Percentiles rank a stretch among this genome's conserved stretches.
phyloP scores from a whole-genome alignment of 2,888 invertebrate genomes.

The Phortica magna region DNA sequence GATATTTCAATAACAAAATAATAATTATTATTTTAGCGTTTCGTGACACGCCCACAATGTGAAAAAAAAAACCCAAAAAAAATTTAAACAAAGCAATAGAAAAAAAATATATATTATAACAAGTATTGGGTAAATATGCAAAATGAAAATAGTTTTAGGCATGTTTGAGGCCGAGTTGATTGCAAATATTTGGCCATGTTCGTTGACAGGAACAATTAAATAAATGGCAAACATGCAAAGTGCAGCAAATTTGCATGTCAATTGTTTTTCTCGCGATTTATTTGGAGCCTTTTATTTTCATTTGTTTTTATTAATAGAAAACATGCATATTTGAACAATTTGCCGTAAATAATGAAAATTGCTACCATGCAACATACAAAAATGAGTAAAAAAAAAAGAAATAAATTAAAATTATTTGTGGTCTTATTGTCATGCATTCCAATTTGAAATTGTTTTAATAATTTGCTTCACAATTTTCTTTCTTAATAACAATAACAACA shows the following conservation, averaged over 20 bases:
- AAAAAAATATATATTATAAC: background rate
- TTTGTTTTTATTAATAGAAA: too few species aligned
- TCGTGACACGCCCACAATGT: background rate
- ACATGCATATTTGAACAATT: too few species aligned
- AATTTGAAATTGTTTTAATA: constrained; percentile 11
- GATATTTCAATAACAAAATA: constrained; percentile 22
- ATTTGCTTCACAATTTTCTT: background rate
- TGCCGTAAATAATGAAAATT: background rate
- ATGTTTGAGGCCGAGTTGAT: constrained; percentile 25
- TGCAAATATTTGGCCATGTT: constrained; percentile 26
- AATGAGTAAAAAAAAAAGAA: background rate
- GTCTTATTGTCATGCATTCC: background rate
- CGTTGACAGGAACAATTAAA: constrained; percentile 31
- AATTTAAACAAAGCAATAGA: background rate
- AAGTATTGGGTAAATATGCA: background rate
- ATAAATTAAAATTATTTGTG: background rate
- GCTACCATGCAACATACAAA: background rate
- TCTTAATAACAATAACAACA: background rate
- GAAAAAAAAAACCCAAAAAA: constrained; percentile 7
- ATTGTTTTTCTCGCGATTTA: background rate
- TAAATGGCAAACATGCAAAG: constrained; percentile 20
- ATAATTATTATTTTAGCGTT: constrained; percentile 25
- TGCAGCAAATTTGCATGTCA: constrained; percentile 23
- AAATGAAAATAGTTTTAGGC: background rate
- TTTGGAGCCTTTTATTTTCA: too few species aligned